These are phyloP conservation scores for Oasisia sp. DNA, from an alignment of 2,888 invertebrate genomes.

Conservation along the genomic window DNA sequence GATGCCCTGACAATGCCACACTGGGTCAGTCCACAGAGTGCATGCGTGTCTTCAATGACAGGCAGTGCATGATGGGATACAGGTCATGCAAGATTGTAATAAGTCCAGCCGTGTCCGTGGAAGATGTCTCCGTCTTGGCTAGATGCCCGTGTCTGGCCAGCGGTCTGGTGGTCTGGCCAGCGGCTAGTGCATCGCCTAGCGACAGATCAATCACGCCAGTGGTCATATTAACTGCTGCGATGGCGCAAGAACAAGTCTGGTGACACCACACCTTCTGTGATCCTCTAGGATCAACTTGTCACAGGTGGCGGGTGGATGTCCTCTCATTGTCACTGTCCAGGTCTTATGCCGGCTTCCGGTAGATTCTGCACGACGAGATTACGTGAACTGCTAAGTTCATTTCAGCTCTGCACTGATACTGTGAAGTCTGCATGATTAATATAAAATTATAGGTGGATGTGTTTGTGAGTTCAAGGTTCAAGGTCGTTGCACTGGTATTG, in stretches of 20 bases:
- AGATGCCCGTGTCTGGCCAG: neutral
- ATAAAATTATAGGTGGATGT: neutral
- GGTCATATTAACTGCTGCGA: neutral
- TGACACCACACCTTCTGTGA: neutral
- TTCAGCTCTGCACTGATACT: neutral
- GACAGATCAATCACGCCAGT: neutral
- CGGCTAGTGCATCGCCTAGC: neutral
- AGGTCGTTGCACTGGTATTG: neutral
- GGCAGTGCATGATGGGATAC: neutral
- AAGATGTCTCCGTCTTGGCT: neutral
- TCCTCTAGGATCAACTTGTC: neutral
- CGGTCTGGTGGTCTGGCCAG: neutral
- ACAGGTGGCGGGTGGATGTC: neutral
- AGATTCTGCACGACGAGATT: neutral
- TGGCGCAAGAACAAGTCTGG: neutral
- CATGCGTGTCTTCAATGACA: neutral
- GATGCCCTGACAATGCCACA: neutral
- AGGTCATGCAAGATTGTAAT: conserved; percentile 9
- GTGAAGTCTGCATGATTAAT: neutral
- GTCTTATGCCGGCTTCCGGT: neutral
- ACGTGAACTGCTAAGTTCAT: neutral
- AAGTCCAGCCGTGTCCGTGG: neutral
- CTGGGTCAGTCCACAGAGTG: neutral
- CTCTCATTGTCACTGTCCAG: neutral
- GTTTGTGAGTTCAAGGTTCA: neutral